Percentiles rank a stretch among this genome's conserved stretches.
These are phyloP conservation scores for Scomber scombrus DNA, from an alignment of 2,113 vertebrate genomes.

Conservation along the genomic window DNA sequence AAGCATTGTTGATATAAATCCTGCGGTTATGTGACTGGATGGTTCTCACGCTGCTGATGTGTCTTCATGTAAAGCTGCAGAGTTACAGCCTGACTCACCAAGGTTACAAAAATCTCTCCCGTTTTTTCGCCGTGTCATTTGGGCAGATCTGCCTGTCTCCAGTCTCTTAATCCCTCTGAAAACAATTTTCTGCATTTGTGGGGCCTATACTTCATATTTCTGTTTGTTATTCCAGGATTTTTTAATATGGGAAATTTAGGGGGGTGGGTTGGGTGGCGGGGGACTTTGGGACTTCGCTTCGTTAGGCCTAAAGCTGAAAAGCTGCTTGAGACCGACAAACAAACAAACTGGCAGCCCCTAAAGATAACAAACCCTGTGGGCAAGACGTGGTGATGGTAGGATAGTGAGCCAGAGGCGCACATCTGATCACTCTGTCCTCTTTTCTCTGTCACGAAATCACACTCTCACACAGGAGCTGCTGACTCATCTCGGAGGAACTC, in stretches of 20 bases:
- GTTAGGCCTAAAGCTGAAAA: slow-evolving; percentile 59
- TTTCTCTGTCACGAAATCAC: slow-evolving; percentile 52
- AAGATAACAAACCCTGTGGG: slow-evolving; percentile 72
- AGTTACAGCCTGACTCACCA: slow-evolving; percentile 29
- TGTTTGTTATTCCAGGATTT: slow-evolving; percentile 79
- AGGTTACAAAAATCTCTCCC: slow-evolving; percentile 57
- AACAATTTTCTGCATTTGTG: slow-evolving; percentile 71
- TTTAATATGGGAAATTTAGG: slow-evolving; percentile 71
- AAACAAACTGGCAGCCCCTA: slow-evolving; percentile 72
- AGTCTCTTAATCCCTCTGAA: slow-evolving; percentile 74
- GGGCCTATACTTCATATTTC: slow-evolving; percentile 61
- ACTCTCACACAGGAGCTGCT: slow-evolving; percentile 50
- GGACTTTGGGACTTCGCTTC: slow-evolving; percentile 53
- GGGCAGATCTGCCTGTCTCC: slow-evolving; percentile 73
- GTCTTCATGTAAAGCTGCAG: slow-evolving; percentile 42
- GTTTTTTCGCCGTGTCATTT: slow-evolving; percentile 54
- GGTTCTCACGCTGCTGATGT: slow-evolving; percentile 67
- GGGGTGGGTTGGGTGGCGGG: no score
- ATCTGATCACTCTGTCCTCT: slow-evolving; percentile 42
- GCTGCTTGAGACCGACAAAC: slow-evolving; percentile 79
- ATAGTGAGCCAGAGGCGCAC: slow-evolving; percentile 51
- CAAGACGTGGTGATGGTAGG: slow-evolving; percentile 57
- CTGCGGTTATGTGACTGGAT: slow-evolving; percentile 5
- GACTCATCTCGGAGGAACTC: slow-evolving; percentile 52
- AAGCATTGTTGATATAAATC: slow-evolving; percentile 6